Evolutionary conservation across 1,140 invertebrate genomes (phyloP).

Genomic region (Battus philenor): DNA sequence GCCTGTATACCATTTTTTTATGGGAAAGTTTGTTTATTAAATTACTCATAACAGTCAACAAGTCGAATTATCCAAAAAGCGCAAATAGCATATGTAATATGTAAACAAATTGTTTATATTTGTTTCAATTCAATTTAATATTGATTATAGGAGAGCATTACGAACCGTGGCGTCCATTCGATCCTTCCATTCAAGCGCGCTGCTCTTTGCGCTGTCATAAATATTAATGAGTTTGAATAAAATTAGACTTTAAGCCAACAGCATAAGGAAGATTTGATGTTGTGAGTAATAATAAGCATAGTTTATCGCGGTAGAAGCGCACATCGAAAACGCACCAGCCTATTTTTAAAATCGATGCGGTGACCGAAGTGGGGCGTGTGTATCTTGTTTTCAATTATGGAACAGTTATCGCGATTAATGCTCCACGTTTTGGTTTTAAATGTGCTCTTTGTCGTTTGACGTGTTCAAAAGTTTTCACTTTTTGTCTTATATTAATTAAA

Average conservation of each 20-base stretch:
- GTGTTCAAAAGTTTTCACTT: too few relatives aligned
- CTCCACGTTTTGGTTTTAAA: constrained; percentile 6
- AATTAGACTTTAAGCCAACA: constrained; percentile 30
- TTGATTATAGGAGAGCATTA: constrained; percentile 28
- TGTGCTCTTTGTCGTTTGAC: too few relatives aligned
- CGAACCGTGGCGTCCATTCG: constrained; percentile 24
- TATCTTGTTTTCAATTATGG: constrained; percentile 51
- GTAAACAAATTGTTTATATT: too few relatives aligned
- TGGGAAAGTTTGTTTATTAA: too few relatives aligned
- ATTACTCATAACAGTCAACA: too few relatives aligned
- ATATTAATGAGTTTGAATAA: constrained; percentile 21
- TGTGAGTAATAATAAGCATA: constrained; percentile 28
- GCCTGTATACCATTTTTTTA: too few relatives aligned
- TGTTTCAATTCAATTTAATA: constrained; percentile 11
- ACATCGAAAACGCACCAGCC: constrained; percentile 55
- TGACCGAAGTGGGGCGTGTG: constrained; percentile 49
- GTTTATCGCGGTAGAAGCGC: constrained; percentile 36
- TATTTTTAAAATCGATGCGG: constrained; percentile 67
- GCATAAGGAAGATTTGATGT: constrained; percentile 21
- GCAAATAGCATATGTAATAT: too few relatives aligned
- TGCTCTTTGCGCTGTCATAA: constrained; percentile 26
- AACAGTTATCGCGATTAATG: constrained; percentile 34
- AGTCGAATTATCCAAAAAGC: too few relatives aligned
- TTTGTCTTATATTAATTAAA: too few relatives aligned
- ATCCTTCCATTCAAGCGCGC: constrained; percentile 46